Evolutionary conservation across 2,797 vertebrate genomes (phyloP), one percentile per base, ranked within the genome.

Genomic region (Ceyx erithaca): DNA sequence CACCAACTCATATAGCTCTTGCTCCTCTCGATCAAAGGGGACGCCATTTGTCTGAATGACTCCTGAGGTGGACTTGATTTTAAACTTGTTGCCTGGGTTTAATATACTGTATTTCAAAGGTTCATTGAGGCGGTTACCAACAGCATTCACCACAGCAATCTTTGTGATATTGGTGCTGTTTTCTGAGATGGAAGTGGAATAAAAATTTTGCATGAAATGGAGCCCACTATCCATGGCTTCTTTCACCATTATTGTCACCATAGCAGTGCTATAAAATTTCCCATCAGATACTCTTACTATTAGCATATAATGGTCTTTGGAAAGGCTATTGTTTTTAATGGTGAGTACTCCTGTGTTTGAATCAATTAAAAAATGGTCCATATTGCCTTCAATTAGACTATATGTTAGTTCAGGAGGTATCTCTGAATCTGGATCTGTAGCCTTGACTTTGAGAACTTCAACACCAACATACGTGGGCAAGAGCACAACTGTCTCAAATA

Each of bases 151-250:
- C 52, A 99, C 98, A n/a, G 99, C 98, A 0, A 99, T 98, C 94
- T 98, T 98, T 77, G 99, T 99, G 87, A 99, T 97, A 84, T 99
- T 99, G n/a, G 97, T 98, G 66, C 97, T 97, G 83, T 99, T 99
- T 96, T 99, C 99, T 90, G 98, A 97, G 96, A 99, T 99, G 6
- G 98, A 99, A 9, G 99, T 98, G 31, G 98, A 98, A 88, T 99
- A 99, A 91, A 98, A 94, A 83, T 77, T 98, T 80, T 99, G 98
- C 26, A 98, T 98, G 85, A 99, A 99, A 85, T 98, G 98, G 33
- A 99, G 98, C 30, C 99, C 99, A 9, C 99, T 99, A 83, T 99
- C 99, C 95, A 99, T 98, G 80, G 99, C 98, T 97, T 99, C 98
- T 95, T 98, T 98, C 31, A 99, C 98, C 80, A 98, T 92, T 89